A percentile compares a stretch with the other conserved stretches of the same genome.
Evolutionary conservation across 2,888 invertebrate species (phyloP).

Genomic region (Lottia gigantea): DNA sequence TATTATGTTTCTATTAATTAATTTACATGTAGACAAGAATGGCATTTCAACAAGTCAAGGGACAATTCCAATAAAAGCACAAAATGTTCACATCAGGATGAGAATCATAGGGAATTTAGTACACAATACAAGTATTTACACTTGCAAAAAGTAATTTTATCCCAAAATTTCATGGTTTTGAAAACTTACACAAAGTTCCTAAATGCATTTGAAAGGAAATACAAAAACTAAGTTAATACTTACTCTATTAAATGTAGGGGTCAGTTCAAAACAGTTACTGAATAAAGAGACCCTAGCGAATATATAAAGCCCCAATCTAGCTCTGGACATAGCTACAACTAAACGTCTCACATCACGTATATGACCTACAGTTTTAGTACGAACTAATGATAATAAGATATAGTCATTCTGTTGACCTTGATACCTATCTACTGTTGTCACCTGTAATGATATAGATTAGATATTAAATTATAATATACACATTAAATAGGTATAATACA

Average conservation of each 20-base stretch:
- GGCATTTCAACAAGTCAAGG: too few species aligned
- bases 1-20: too few species aligned
- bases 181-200: too few species aligned
- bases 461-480: too few species aligned
- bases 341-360: slow-evolving; percentile 91
- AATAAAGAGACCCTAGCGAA: slow-evolving; percentile 94
- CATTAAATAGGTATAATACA: too few species aligned
- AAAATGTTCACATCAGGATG: too few species aligned
- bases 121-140: too few species aligned
- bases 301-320: slow-evolving; percentile 94
- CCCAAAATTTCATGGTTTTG: too few species aligned
- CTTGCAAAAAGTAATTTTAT: too few species aligned
- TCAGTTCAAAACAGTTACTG: slow-evolving; percentile 95
- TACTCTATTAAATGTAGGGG: slow-evolving; percentile 82
- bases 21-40: too few species aligned
- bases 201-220: neutral
- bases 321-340: slow-evolving; percentile 97
- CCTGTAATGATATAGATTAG: slow-evolving; percentile 49
- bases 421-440: slow-evolving; percentile 95
- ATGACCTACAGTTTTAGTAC: slow-evolving; percentile 97
- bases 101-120: too few species aligned
- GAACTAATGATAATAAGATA: slow-evolving; percentile 93
- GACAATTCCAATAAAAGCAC: too few species aligned
- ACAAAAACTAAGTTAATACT: slow-evolving; percentile 20
- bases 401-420: slow-evolving; percentile 99